Evolutionary conservation across 37 sponge, comb jelly and placozoan genomes (phyloP), one percentile per base, ranked within the genome.

Genomic region (Crambe crambe): DNA sequence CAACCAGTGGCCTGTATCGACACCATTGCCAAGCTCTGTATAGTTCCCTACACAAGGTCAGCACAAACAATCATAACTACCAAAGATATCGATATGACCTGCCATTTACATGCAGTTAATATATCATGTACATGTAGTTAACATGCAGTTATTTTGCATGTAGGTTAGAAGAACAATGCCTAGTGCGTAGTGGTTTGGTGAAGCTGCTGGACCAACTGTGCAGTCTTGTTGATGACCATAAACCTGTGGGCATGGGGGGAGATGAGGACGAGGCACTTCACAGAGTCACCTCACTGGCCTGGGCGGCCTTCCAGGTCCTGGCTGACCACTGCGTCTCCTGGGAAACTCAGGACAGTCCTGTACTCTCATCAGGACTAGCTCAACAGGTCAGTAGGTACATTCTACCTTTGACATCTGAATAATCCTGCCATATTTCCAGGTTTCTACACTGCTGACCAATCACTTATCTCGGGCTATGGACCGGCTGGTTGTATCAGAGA

Each of bases 271-370:
- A 93, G 27, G 37, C 67, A 0, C 39, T 84, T 30, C 94, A 88
- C 27, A 72, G 83, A 25, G 90, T 93, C 29, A 85, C 90, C 21
- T 76, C 87, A 3, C 66, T 96, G 35, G 94, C 97, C 15, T 96
- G 97, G 97, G 97, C 91, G 0, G 90, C 91, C 3, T 96, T 96
- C 60, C 80, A 91, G 42, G 97, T 96, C 37, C 67, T 96, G 58
- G 94, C 97, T 15, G 85, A 88, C 32, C 85, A 88, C 29, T 96
- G 97, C 65, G 92, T 93, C 30, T 87, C 94, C 27, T 96, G 97
- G 97, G 97, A 96, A 61, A 75, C 73, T 8, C 75, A 85, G 70
- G 71, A 88, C 61, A 77, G 71, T 26, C 41, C 70, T 9, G 83
- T 83, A 20, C 66, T 85, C 75, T 85, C 86, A 27, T 87, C 92